phyloP scores from a whole-genome alignment of 2,888 invertebrate species.

The Idaea biselata region DNA sequence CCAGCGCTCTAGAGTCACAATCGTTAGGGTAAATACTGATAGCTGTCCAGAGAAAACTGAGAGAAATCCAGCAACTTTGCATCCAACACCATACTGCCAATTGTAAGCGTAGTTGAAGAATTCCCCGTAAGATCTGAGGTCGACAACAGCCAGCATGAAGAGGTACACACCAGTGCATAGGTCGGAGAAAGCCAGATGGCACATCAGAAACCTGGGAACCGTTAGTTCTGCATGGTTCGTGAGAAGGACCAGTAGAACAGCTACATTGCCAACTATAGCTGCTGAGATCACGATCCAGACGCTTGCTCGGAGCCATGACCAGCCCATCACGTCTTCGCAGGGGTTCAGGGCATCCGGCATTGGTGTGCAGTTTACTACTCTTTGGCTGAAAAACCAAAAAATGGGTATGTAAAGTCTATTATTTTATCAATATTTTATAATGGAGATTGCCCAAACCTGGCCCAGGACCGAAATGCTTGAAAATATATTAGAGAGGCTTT shows the following conservation, averaged over 20 bases:
- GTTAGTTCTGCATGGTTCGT: conserved; percentile 77
- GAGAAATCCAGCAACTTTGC: conserved; percentile 92
- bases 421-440: too few relatives aligned
- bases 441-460: too few relatives aligned
- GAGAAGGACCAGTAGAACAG: conserved; percentile 89
- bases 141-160: conserved; percentile 90
- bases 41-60: conserved; percentile 93
- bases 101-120: conserved; percentile 95
- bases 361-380: conserved; percentile 84
- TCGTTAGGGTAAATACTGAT: conserved; percentile 91
- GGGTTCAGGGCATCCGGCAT: conserved; percentile 91
- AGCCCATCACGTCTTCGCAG: conserved; percentile 95
- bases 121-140: conserved; percentile 90
- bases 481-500: too few relatives aligned
- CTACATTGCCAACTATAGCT: conserved; percentile 90
- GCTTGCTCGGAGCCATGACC: conserved; percentile 86
- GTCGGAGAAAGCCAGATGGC: conserved; percentile 93
- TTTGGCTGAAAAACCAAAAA: conserved; percentile 43
- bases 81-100: conserved; percentile 92
- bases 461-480: too few relatives aligned
- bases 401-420: neutral
- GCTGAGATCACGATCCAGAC: conserved; percentile 93
- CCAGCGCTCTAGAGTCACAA: conserved; percentile 93
- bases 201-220: conserved; percentile 73
- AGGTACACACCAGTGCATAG: conserved; percentile 93